Base-by-base conservation (phyloP, 1,140 invertebrate species). In the Drosophila lowei region DNA sequence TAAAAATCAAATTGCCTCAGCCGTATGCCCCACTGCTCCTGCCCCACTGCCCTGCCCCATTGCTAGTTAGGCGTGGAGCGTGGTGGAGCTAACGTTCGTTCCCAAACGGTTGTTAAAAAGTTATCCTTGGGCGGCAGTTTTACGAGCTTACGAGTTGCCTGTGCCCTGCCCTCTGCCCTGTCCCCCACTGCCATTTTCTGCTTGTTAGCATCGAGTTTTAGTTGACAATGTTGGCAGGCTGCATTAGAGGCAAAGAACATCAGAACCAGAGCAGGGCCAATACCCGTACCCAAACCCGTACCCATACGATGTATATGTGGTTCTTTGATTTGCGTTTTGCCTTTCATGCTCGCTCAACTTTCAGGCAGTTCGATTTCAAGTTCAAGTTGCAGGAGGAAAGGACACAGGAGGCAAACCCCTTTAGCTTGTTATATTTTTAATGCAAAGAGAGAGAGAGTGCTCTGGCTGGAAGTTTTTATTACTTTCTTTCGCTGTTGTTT, bases 191-290 rank as follows among this genome's bases (percentile, higher is more conserved):
- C 76, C 76, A 79, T 78, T 79, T 79, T 75, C 78, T 71, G 77
- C 77, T 77, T 80, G 77, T 79, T 79, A 79, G 77, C 61, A 78
- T 74, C 57, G 77, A 79, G 70, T 72, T 77, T 80, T 71, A 64
- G 73, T 83, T 80, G 78, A 80, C 79, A 83, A 80, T 81, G 73
- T 66, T 77, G 78, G 49, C 62, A 77, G 77, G 77, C 62, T 61
- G 68, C 79, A 80, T 80, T 83, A 77, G 79, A 13, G 34, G 11
- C 34, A 38, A 38, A 38, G 72, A 80, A 77, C 73, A 83, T 58
- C 60, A 16, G 50, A 18, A 23, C 56, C 28, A 21, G 25, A 13
- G 60, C 28, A 23, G 25, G 13, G 60, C 34, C 9, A 11, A 34
- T 11, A 28, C 21, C 9, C 18, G 2, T 18, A 18, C 18, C 18